phyloP scores from a whole-genome alignment of 2,888 invertebrate genomes.

The Entomobrya proxima region DNA sequence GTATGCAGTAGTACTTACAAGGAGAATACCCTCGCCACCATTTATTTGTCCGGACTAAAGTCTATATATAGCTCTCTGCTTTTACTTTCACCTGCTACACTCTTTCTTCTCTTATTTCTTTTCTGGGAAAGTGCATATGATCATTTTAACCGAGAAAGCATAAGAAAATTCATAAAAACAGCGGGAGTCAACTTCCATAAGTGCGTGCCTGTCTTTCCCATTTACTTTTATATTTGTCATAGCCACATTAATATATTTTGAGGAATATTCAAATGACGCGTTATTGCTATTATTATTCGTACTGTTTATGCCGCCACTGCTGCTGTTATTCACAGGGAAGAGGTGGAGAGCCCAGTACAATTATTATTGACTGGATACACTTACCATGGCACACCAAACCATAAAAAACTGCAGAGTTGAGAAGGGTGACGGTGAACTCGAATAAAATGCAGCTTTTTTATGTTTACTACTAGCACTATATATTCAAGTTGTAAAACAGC shows the following conservation, averaged over 20 bases:
- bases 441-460: background rate
- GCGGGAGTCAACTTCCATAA: slow-evolving; percentile 23
- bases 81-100: background rate
- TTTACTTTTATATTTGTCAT: slow-evolving; percentile 51
- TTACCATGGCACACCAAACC: background rate
- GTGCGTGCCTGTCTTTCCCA: slow-evolving; percentile 39
- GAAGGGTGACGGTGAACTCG: background rate
- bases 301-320: too few relatives aligned
- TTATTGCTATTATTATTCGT: slow-evolving; percentile 24
- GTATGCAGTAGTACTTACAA: background rate
- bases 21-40: background rate
- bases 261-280: slow-evolving; percentile 27
- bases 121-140: slow-evolving; percentile 17
- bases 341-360: too few relatives aligned
- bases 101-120: background rate
- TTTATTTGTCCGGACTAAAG: background rate
- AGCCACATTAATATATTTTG: slow-evolving; percentile 31
- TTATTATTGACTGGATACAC: background rate
- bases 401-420: too few relatives aligned
- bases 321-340: too few relatives aligned
- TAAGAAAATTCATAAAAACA: slow-evolving; percentile 45
- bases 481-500: slow-evolving; percentile 12
- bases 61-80: background rate
- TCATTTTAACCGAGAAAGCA: slow-evolving; percentile 10
- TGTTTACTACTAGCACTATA: too few relatives aligned